Conservation (phyloP, 2,888 invertebrate genomes). For the Liodrosophila aerea region DNA sequence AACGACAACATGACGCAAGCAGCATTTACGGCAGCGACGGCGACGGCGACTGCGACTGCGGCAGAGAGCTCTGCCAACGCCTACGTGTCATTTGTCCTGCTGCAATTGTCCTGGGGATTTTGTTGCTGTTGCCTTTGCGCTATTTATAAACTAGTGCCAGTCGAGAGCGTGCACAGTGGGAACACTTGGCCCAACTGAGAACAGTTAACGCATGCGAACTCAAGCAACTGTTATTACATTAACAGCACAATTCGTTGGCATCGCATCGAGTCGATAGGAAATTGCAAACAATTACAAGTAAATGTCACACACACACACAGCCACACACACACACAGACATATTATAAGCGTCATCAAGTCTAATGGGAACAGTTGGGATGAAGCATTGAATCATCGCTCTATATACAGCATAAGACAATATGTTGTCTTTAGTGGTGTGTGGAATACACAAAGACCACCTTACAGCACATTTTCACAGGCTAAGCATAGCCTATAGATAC, state of each 20-base stretch:
- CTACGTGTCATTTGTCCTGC: not conserved
- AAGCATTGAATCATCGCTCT: too few species aligned
- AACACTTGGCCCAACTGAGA: not conserved
- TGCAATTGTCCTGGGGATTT: constrained; percentile 32
- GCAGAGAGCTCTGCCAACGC: constrained; percentile 9
- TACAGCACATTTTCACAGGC: too few species aligned
- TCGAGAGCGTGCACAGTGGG: not conserved
- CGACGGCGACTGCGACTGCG: not conserved
- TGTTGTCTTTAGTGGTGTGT: not conserved
- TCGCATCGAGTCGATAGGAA: constrained; percentile 11
- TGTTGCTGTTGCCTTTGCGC: constrained; percentile 1
- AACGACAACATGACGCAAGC: constrained; percentile 41
- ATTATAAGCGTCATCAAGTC: not conserved
- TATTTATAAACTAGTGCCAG: constrained; percentile 32
- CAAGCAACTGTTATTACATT: not conserved
- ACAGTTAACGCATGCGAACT: not conserved
- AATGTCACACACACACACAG: not conserved
- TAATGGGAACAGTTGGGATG: too few species aligned
- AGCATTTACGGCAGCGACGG: not conserved
- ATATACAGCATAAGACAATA: too few species aligned
- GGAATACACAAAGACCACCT: too few species aligned
- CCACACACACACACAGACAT: not conserved
- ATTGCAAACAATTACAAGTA: not conserved
- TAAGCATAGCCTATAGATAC: too few species aligned
- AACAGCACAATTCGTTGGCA: constrained; percentile 17